Percentiles rank a stretch among this genome's conserved stretches.
phyloP scores from a whole-genome alignment of 2,888 invertebrate species.

The Tachina fera region DNA sequence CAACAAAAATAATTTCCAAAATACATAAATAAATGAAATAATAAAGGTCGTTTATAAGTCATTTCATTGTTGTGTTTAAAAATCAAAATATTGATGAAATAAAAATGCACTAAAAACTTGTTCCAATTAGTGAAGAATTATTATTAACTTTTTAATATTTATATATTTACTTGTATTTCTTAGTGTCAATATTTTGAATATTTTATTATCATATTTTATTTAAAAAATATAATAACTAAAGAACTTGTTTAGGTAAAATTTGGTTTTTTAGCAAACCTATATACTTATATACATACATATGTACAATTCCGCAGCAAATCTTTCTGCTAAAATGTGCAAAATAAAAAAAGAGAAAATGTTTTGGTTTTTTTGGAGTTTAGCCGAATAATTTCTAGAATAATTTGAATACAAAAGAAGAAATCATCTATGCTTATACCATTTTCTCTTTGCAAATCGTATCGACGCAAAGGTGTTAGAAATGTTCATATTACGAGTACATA shows the following conservation, averaged over 20 bases:
- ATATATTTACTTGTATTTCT: neutral
- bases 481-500: too few relatives aligned
- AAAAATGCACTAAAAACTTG: slow-evolving; percentile 27
- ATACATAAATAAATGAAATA: neutral
- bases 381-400: too few relatives aligned
- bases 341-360: too few relatives aligned
- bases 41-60: slow-evolving; percentile 68
- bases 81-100: slow-evolving; percentile 24
- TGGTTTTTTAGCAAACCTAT: neutral
- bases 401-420: too few relatives aligned
- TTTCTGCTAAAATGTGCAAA: too few relatives aligned
- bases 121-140: neutral
- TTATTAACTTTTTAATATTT: slow-evolving; percentile 16
- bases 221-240: neutral
- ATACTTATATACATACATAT: neutral
- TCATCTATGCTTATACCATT: too few relatives aligned
- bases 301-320: too few relatives aligned
- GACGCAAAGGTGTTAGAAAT: too few relatives aligned
- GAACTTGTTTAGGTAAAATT: neutral
- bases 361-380: too few relatives aligned
- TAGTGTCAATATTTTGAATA: neutral
- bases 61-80: slow-evolving; percentile 12
- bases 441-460: too few relatives aligned
- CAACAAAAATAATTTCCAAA: slow-evolving; percentile 30
- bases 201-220: neutral